phyloP scores from a whole-genome alignment of 2,888 invertebrate species.

The Cenopis cana region DNA sequence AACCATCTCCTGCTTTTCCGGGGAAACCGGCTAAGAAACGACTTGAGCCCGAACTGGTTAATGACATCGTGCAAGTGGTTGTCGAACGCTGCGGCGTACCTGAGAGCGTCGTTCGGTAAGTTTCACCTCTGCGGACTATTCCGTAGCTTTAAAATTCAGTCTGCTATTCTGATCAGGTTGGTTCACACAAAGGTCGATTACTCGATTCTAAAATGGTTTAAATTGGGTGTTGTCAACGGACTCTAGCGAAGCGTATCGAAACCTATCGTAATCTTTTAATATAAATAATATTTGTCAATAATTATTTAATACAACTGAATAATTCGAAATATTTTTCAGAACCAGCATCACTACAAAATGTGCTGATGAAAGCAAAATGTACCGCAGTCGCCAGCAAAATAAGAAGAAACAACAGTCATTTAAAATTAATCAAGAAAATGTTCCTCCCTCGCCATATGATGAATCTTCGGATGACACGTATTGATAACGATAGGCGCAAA shows the following conservation, averaged over 20 bases:
- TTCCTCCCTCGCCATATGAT: constrained; percentile 28
- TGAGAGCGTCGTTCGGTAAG: constrained; percentile 67
- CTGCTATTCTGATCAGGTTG: too few species aligned
- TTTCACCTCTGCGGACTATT: neutral
- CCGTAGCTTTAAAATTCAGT: too few species aligned
- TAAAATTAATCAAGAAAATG: constrained; percentile 45
- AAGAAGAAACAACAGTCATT: constrained; percentile 51
- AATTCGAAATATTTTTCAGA: constrained; percentile 56
- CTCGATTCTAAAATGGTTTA: too few species aligned
- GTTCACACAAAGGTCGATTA: too few species aligned
- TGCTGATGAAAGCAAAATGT: constrained; percentile 86
- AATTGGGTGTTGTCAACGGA: too few species aligned
- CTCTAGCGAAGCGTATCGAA: too few species aligned
- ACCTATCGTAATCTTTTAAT: too few species aligned
- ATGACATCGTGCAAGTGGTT: constrained; percentile 71
- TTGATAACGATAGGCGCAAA: too few species aligned
- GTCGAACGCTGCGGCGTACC: constrained; percentile 63
- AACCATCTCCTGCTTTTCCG: constrained; percentile 69
- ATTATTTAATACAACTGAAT: neutral
- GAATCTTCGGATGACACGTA: too few species aligned
- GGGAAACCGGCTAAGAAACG: constrained; percentile 50
- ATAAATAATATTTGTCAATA: too few species aligned
- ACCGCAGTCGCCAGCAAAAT: constrained; percentile 62
- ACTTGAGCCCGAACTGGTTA: constrained; percentile 66
- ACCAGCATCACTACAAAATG: constrained; percentile 86